Evolutionary conservation across 2,113 vertebrate genomes (phyloP).

Genomic region (Pelodiscus sinensis): DNA sequence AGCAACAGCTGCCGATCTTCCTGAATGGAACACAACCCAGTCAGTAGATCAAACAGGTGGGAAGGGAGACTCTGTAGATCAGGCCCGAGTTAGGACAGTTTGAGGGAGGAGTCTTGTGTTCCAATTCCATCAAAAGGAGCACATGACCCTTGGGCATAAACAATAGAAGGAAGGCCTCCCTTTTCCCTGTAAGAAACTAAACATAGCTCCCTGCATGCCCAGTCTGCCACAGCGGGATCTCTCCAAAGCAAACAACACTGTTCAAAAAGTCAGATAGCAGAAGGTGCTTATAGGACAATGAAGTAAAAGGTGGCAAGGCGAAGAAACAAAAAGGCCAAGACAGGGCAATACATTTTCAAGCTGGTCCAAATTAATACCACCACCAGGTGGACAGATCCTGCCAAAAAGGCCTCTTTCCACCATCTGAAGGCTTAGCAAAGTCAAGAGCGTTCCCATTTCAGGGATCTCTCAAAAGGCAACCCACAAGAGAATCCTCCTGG

Average conservation of each 20-base stretch:
- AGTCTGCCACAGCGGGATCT: neutral
- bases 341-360: neutral
- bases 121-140: neutral
- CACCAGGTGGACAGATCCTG: neutral
- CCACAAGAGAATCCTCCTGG: slow-evolving; percentile 58
- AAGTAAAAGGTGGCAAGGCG: neutral
- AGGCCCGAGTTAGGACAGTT: neutral
- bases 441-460: slow-evolving; percentile 71
- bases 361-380: neutral
- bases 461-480: slow-evolving; percentile 69
- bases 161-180: neutral
- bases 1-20: too few relatives aligned
- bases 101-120: neutral
- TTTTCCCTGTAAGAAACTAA: neutral
- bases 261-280: neutral
- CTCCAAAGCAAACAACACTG: neutral
- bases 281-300: neutral
- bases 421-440: neutral
- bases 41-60: too few relatives aligned
- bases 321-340: rapidly evolving
- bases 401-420: neutral
- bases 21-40: too few relatives aligned
- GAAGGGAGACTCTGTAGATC: too few relatives aligned
- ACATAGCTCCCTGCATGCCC: neutral
- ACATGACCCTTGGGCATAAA: neutral